phyloP scores from a whole-genome alignment of 2,888 invertebrate species.

The Leucoptera coffeella region DNA sequence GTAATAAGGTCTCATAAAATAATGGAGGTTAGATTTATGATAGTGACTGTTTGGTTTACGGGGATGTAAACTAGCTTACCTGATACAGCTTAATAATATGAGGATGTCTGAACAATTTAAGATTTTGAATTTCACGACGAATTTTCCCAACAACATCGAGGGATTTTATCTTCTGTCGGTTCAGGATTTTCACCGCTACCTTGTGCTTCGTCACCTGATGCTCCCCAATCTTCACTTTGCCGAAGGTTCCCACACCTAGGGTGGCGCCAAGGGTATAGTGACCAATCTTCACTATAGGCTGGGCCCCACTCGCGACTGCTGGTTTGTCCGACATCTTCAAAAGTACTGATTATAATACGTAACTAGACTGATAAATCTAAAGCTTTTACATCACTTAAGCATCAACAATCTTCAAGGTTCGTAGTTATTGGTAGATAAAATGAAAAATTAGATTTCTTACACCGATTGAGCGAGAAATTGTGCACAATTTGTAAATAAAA shows the following conservation, averaged over 20 bases:
- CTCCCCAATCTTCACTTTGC: slow-evolving; percentile 98
- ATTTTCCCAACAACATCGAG: slow-evolving; percentile 99
- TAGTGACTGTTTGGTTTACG: not conserved
- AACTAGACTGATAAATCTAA: too few relatives aligned
- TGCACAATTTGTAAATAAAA: too few relatives aligned
- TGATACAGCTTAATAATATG: slow-evolving; percentile 97
- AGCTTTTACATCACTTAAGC: too few relatives aligned
- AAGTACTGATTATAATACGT: too few relatives aligned
- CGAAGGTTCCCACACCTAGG: slow-evolving; percentile 96
- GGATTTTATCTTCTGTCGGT: slow-evolving; percentile 97
- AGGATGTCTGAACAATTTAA: slow-evolving; percentile 98
- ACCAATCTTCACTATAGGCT: slow-evolving; percentile 91
- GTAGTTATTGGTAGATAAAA: too few relatives aligned
- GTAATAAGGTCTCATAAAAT: too few relatives aligned
- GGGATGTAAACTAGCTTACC: slow-evolving; percentile 22
- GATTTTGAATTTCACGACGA: slow-evolving; percentile 95
- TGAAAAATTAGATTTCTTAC: too few relatives aligned
- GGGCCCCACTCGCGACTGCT: slow-evolving; percentile 34
- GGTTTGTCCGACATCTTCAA: slow-evolving; percentile 37
- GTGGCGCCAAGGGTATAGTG: slow-evolving; percentile 88
- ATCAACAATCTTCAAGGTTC: too few relatives aligned
- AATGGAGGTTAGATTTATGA: not conserved
- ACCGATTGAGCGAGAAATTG: too few relatives aligned
- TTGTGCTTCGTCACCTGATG: slow-evolving; percentile 97
- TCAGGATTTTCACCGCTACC: slow-evolving; percentile 97